Conservation (phyloP, 2,888 invertebrate species). For the Tinea trinotella region DNA sequence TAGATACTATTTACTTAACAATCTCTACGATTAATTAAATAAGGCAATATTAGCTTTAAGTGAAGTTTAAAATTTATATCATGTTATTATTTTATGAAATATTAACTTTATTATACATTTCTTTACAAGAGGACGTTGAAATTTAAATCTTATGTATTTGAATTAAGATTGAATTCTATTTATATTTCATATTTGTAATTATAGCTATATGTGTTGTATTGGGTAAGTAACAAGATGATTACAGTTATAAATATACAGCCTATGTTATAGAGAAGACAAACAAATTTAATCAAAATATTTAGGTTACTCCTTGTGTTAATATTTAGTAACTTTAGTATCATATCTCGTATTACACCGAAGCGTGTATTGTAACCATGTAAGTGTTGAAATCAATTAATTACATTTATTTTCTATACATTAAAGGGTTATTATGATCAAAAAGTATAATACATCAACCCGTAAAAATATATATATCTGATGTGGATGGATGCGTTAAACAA, state of each 20-base stretch:
- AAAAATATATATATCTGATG: too few species aligned
- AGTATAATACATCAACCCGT: too few species aligned
- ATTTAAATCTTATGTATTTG: background rate
- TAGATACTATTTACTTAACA: background rate
- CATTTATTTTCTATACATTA: too few species aligned
- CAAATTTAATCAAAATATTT: slow-evolving; percentile 15
- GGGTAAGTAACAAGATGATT: background rate
- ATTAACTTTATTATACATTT: background rate
- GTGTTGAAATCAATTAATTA: too few species aligned
- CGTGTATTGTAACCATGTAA: background rate
- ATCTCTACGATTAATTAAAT: slow-evolving; percentile 3
- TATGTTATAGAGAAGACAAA: slow-evolving; percentile 15
- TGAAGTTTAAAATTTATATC: slow-evolving; percentile 13
- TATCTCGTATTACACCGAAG: background rate
- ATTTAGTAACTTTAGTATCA: background rate
- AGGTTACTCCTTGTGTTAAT: background rate
- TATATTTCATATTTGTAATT: background rate
- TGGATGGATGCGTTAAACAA: too few species aligned
- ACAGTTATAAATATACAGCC: background rate
- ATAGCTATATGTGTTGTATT: background rate
- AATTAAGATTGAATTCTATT: background rate
- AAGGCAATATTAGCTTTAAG: slow-evolving; percentile 9
- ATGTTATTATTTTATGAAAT: background rate
- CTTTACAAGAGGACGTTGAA: background rate
- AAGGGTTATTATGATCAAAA: too few species aligned